Evolutionary conservation across 1,140 invertebrate genomes (phyloP), one percentile per base, ranked within the genome.

Genomic region (Ladona fulva): DNA sequence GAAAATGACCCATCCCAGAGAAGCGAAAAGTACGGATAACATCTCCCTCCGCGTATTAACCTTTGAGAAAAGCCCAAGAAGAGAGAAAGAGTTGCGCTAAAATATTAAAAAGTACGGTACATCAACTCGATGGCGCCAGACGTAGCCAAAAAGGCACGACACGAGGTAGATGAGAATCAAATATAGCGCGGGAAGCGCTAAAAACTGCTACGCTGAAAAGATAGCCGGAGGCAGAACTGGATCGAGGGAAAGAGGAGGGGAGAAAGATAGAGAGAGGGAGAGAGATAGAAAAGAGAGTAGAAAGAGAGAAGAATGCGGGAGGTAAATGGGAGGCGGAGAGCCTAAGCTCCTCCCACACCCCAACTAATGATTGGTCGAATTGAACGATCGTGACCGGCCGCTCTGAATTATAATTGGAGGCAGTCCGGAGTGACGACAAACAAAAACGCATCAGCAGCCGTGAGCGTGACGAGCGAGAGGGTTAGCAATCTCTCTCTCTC

Each of bases 301-400:
- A 66, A 22, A 66, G 52, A 19, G 3, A 12, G 12, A 66, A 66
- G 52, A 66, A 66, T 19, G n/a, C 14, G 52, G 52, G 52, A 66
- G 52, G 44, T n/a, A n/a, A n/a, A n/a, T n/a, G n/a, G n/a, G 29
- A 37, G 29, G 29, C 29, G n/a, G 52, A 3, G n/a, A 19, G n/a
- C 1, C 52, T 22, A 66, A 66, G 52, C 52, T 22, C 14, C 52
- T 6, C 52, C 52, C 52, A 66, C 52, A 66, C 52, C 52, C n/a
- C 52, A 22, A 66, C 52, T 66, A 66, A 66, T 66, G 52, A 66
- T 66, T 66, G 52, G 52, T 66, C 52, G 52, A 66, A 66, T 66
- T 66, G 52, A 66, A 66, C 52, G 52, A 66, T 66, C 52, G 52
- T 66, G 52, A 66, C 52, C 52, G 52, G 52, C 52, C 52, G 52